phyloP scores from a whole-genome alignment of 1,140 invertebrate genomes.

The Adelges cooleyi region DNA sequence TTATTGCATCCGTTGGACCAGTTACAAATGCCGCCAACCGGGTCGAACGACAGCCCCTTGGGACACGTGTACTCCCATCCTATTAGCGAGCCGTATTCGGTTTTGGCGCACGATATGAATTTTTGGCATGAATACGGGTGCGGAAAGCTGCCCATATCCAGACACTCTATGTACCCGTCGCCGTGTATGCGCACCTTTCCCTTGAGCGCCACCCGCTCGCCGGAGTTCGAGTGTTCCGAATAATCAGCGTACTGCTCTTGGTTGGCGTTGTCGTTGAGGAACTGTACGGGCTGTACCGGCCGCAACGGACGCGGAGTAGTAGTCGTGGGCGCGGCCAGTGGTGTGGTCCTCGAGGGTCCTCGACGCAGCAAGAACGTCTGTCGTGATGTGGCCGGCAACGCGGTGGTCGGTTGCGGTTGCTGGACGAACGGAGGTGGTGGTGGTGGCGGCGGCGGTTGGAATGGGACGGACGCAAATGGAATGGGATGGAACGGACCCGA shows the following conservation, averaged over 20 bases:
- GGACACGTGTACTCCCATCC: conserved; percentile 82
- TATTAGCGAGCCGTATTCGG: conserved; percentile 59
- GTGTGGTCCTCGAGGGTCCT: background rate
- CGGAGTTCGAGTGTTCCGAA: conserved; percentile 39
- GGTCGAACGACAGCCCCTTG: conserved; percentile 68
- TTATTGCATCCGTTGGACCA: conserved; percentile 66
- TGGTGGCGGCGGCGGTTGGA: conserved; percentile 33
- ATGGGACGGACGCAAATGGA: conserved; percentile 35
- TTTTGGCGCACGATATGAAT: conserved; percentile 74
- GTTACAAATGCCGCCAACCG: conserved; percentile 78
- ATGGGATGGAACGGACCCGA: conserved; percentile 38
- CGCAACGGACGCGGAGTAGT: background rate
- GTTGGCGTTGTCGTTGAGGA: conserved; percentile 29
- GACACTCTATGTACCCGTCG: conserved; percentile 59
- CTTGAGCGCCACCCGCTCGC: conserved; percentile 40
- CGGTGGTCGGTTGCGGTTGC: conserved; percentile 37
- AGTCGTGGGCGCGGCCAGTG: background rate
- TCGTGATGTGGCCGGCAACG: background rate
- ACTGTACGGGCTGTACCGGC: background rate
- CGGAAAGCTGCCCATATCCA: conserved; percentile 77
- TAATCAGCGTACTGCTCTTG: conserved; percentile 41
- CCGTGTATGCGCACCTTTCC: conserved; percentile 46
- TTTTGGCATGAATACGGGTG: conserved; percentile 77
- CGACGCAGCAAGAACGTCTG: conserved; percentile 25
- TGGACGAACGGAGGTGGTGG: conserved; percentile 38